Evolutionary conservation across 2,113 vertebrate genomes (phyloP).

Genomic region (Tetraodon nigroviridis): DNA sequence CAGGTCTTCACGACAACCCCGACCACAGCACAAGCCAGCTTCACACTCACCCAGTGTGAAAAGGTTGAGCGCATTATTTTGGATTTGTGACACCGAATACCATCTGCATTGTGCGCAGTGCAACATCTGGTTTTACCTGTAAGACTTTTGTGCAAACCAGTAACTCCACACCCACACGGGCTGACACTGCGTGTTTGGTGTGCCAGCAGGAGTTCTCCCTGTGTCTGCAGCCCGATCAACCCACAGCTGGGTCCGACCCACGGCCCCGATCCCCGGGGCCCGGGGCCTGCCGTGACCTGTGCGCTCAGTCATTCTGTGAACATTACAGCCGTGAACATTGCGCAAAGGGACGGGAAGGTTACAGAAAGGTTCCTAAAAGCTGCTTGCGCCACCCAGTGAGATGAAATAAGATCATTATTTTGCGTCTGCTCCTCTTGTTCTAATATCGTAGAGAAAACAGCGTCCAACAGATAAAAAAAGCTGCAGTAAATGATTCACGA

Average conservation of each 20-base stretch:
- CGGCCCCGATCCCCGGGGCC: neutral
- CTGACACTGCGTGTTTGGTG: constrained; percentile 12
- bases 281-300: neutral
- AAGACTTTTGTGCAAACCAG: constrained; percentile 50
- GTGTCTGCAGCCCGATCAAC: constrained; percentile 1
- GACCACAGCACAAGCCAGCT: neutral
- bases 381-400: constrained; percentile 12
- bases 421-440: neutral
- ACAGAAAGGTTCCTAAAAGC: too few species aligned
- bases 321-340: neutral
- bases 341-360: constrained; percentile 33
- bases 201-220: constrained; percentile 6
- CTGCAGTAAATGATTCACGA: constrained; percentile 14
- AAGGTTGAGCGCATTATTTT: constrained; percentile 3
- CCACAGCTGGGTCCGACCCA: constrained; percentile 5
- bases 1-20: neutral
- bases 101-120: constrained; percentile 20
- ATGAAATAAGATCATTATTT: constrained; percentile 2
- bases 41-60: neutral
- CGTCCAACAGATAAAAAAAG: constrained; percentile 7
- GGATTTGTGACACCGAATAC: constrained; percentile 20
- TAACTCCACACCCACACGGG: constrained; percentile 46
- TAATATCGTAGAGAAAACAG: constrained; percentile 36
- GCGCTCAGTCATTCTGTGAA: too few species aligned
- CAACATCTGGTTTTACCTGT: constrained; percentile 57